Evolutionary conservation across 1,140 invertebrate species (phyloP).

Genomic region (Zaprionus lachaisei): DNA sequence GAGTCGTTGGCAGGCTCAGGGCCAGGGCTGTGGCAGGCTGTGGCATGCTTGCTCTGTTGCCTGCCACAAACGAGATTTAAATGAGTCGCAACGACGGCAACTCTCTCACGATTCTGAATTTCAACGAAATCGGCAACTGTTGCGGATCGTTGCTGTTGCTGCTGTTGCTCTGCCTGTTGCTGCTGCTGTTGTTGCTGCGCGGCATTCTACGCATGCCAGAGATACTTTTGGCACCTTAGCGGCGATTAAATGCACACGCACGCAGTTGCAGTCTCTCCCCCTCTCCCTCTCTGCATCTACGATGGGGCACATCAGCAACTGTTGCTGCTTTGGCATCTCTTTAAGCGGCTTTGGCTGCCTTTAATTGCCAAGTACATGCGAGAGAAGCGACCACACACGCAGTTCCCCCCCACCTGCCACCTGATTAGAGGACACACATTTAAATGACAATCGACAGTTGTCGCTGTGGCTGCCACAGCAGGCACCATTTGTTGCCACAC

Average conservation of each 20-base stretch:
- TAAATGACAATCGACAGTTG: constrained; percentile 72
- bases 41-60: constrained; percentile 9
- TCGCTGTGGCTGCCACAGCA: constrained; percentile 7
- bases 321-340: constrained; percentile 15
- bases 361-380: constrained; percentile 74
- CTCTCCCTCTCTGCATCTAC: background rate
- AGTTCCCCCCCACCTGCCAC: constrained; percentile 31
- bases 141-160: constrained; percentile 38
- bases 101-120: constrained; percentile 83
- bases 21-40: constrained; percentile 3
- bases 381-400: constrained; percentile 53
- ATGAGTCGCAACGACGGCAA: constrained; percentile 74
- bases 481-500: constrained; percentile 66
- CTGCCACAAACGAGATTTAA: constrained; percentile 79
- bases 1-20: constrained; percentile 26
- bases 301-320: no score
- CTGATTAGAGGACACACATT: constrained; percentile 72
- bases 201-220: constrained; percentile 75
- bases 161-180: constrained; percentile 15
- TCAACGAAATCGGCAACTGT: constrained; percentile 71
- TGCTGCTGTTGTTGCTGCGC: constrained; percentile 13
- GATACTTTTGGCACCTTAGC: constrained; percentile 80
- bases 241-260: constrained; percentile 79
- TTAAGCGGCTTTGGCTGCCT: constrained; percentile 50
- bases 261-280: constrained; percentile 21